A percentile compares a stretch with the other conserved stretches of the same genome.
These are phyloP conservation scores for Gymnogyps californianus DNA, from an alignment of 2,113 vertebrate genomes.

Conservation along the genomic window DNA sequence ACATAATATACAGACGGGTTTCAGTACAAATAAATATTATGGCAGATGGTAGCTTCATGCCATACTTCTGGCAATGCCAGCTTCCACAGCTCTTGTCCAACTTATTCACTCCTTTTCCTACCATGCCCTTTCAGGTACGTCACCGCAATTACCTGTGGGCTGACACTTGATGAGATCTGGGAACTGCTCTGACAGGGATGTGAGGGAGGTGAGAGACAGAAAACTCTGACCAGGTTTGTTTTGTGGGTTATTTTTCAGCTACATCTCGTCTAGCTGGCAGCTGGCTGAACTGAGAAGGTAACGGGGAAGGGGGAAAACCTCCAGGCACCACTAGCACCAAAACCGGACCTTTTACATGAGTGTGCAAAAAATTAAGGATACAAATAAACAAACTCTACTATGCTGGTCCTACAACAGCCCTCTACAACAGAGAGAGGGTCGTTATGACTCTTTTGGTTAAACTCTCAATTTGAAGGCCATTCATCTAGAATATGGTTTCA, in stretches of 20 bases:
- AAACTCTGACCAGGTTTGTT: neutral
- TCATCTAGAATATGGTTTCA: neutral
- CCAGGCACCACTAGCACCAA: neutral
- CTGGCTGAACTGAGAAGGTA: neutral
- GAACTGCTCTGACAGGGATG: neutral
- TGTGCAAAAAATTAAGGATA: neutral
- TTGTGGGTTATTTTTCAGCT: neutral
- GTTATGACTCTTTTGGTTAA: neutral
- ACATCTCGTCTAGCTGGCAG: neutral
- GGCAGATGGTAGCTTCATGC: neutral
- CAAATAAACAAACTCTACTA: neutral
- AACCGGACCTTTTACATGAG: neutral
- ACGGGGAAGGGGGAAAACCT: neutral
- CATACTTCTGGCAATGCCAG: neutral
- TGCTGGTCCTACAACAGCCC: neutral
- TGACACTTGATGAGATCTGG: neutral
- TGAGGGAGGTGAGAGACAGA: neutral
- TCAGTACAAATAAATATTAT: neutral
- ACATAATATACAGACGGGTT: neutral
- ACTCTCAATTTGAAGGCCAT: neutral
- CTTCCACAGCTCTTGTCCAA: neutral
- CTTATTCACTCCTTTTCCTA: neutral
- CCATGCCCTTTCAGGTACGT: too few relatives aligned
- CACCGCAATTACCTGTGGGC: fast-evolving
- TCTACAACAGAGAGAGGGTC: too few relatives aligned